Evolutionary conservation across 2,888 invertebrate species (phyloP).

Genomic region (Myopa tessellatipennis): DNA sequence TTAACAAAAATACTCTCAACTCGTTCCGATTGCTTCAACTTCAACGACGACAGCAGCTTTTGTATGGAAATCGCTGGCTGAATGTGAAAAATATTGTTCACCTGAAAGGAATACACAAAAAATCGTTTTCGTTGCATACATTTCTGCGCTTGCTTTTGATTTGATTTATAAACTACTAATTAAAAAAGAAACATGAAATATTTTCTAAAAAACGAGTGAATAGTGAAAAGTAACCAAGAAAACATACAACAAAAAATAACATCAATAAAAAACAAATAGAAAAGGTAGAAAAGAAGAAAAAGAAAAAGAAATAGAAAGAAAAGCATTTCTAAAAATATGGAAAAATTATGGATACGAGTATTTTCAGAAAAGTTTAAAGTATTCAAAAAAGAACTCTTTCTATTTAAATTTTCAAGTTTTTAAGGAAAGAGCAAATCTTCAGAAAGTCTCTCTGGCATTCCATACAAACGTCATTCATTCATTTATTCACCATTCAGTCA

Average conservation of each 20-base stretch:
- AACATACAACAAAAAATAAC: background rate
- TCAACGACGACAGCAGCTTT: background rate
- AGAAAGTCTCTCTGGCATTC: background rate
- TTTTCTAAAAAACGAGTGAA: background rate
- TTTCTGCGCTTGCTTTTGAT: constrained; percentile 39
- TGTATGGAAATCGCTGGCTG: background rate
- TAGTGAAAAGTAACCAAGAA: background rate
- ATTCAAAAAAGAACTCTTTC: background rate
- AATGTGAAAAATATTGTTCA: constrained; percentile 1
- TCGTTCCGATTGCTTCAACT: background rate
- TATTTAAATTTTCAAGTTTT: no score
- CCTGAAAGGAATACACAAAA: constrained; percentile 41
- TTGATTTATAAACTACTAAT: background rate
- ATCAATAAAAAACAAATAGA: background rate
- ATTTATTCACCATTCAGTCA: background rate
- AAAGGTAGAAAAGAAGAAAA: background rate
- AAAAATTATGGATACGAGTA: no score
- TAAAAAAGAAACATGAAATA: background rate
- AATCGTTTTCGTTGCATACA: constrained; percentile 50
- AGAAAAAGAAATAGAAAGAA: no score
- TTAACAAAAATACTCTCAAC: background rate
- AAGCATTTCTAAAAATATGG: no score
- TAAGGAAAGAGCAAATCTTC: background rate
- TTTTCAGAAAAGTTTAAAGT: background rate
- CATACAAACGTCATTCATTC: background rate